Percentiles rank a stretch among this genome's conserved stretches.
phyloP scores from a whole-genome alignment of 2,113 vertebrate genomes.

The Eulemur rufifrons region DNA sequence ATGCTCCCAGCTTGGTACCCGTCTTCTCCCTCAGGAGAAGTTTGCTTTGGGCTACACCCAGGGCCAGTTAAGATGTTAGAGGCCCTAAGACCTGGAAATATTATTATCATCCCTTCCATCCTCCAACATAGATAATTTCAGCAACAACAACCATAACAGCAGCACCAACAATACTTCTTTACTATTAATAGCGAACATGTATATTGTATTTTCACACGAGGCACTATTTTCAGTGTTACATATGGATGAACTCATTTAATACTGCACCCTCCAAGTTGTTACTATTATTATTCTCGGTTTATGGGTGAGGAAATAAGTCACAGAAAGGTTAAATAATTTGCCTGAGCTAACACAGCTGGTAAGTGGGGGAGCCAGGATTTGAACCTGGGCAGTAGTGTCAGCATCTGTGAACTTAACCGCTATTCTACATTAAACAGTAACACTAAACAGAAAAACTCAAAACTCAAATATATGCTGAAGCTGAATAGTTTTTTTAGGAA shows the following conservation, averaged over 20 bases:
- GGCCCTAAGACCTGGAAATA: not conserved
- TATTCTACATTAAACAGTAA: not conserved
- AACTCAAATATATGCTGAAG: not conserved
- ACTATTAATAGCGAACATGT: not conserved
- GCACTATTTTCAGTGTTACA: not conserved
- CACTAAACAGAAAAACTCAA: not conserved
- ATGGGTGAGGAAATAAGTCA: not conserved
- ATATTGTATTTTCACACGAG: not conserved
- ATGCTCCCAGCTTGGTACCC: not conserved
- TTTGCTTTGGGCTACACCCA: not conserved
- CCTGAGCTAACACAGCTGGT: not conserved
- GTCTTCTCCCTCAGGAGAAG: not conserved
- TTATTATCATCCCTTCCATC: not conserved
- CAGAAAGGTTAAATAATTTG: not conserved
- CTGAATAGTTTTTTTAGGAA: not conserved
- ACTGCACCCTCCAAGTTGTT: not conserved
- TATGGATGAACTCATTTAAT: not conserved
- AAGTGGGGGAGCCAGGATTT: not conserved
- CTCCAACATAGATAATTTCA: not conserved
- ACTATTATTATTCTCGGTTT: conserved; percentile 12
- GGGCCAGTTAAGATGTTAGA: not conserved
- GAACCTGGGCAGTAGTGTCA: not conserved
- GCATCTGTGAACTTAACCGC: not conserved
- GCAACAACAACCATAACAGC: not conserved
- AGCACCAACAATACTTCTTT: not conserved